Conservation (phyloP, 1,140 invertebrate species). For the Nomia melanderi region DNA sequence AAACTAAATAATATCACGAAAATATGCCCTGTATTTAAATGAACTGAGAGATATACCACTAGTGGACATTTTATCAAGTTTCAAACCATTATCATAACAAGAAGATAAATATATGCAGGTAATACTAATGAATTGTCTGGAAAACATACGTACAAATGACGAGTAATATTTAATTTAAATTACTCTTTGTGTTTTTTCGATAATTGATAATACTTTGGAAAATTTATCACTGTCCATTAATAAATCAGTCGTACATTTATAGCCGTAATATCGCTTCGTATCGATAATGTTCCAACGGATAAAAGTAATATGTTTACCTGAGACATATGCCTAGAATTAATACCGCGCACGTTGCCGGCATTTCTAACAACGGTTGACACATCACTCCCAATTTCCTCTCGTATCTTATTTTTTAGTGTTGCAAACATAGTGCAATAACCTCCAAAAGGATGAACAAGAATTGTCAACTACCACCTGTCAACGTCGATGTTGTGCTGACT, state of each 20-base stretch:
- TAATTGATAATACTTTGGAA: background rate
- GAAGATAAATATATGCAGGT: background rate
- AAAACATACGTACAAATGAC: conserved; percentile 1
- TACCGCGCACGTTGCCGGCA: conserved; percentile 80
- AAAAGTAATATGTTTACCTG: conserved; percentile 67
- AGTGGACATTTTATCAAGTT: too few species aligned
- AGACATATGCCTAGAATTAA: conserved; percentile 82
- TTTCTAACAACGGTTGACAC: conserved; percentile 81
- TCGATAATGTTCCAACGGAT: background rate
- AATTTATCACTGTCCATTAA: background rate
- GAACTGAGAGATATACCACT: background rate
- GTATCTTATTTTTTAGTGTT: conserved; percentile 87
- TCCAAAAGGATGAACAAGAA: conserved; percentile 25
- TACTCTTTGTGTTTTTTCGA: background rate
- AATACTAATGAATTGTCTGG: conserved; percentile 24
- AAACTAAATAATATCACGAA: too few species aligned
- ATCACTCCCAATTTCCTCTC: conserved; percentile 88
- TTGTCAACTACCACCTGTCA: conserved; percentile 69
- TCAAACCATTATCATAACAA: background rate
- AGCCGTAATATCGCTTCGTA: background rate
- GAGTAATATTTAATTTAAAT: background rate
- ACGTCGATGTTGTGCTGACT: conserved; percentile 48
- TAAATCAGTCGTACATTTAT: background rate
- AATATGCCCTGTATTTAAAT: background rate
- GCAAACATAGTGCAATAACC: conserved; percentile 82